These are phyloP conservation scores for Tychaedon coryphoeus DNA, from an alignment of 2,113 vertebrate species.

Conservation along the genomic window DNA sequence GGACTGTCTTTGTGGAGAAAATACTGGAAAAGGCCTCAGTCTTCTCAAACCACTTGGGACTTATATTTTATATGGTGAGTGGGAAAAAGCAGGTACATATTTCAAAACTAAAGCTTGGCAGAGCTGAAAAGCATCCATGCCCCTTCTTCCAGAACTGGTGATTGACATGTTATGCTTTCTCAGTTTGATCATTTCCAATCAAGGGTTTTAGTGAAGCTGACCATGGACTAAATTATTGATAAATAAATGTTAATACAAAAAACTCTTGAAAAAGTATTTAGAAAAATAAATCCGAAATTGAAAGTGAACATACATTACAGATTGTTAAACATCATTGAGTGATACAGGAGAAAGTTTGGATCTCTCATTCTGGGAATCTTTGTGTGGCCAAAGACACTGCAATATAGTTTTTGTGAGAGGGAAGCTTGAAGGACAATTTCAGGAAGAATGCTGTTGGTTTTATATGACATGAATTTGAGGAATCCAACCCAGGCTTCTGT, in stretches of 20 bases:
- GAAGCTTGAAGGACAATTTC: background rate
- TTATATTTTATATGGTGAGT: slow-evolving; percentile 95
- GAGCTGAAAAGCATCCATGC: background rate
- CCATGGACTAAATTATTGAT: background rate
- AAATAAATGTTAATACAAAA: background rate
- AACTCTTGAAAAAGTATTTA: background rate
- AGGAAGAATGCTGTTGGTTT: background rate
- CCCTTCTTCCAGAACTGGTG: background rate
- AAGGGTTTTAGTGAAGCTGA: background rate
- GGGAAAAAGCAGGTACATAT: background rate
- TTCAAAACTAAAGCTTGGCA: background rate
- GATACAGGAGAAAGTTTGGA: background rate
- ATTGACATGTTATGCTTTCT: background rate
- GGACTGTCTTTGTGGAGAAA: slow-evolving; percentile 96
- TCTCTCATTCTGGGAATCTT: background rate
- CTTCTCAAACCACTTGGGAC: slow-evolving; percentile 95
- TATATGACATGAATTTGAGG: background rate
- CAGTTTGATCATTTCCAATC: background rate
- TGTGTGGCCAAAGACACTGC: background rate
- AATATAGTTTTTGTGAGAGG: background rate
- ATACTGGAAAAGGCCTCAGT: slow-evolving; percentile 92
- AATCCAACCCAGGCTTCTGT: background rate
- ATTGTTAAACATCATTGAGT: background rate
- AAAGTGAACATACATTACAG: background rate
- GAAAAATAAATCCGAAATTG: background rate